Evolutionary conservation across 30 jellyfish, hydroid and myxozoan species (phyloP).

Genomic region (Cassiopea andromeda): DNA sequence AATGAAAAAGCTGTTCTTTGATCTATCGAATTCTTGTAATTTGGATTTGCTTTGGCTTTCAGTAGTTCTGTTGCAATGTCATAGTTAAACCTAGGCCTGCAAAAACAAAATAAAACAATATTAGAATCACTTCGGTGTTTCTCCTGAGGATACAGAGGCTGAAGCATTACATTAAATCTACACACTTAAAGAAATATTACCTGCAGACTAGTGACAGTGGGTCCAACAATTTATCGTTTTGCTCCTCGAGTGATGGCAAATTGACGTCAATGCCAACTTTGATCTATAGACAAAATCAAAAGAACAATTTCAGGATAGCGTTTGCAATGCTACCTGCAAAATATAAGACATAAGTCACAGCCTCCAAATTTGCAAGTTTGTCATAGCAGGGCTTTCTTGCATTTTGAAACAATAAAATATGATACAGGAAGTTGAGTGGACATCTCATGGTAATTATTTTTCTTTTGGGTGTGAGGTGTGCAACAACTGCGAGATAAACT

Average conservation of each 20-base stretch:
- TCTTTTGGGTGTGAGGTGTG: too few relatives aligned
- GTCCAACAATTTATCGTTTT: constrained; percentile 24
- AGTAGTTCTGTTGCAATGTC: constrained; percentile 21
- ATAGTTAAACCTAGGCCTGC: constrained; percentile 2
- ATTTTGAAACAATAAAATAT: too few relatives aligned
- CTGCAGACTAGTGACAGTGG: constrained; percentile 57
- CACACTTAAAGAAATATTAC: background rate
- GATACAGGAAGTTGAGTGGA: too few relatives aligned
- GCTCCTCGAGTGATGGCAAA: constrained; percentile 26
- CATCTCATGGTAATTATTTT: too few relatives aligned
- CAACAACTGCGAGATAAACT: too few relatives aligned
- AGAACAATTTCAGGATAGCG: background rate
- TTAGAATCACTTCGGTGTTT: too few relatives aligned
- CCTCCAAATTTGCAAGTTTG: too few relatives aligned
- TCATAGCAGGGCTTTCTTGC: too few relatives aligned
- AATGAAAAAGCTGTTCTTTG: constrained; percentile 44
- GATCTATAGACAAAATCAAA: constrained; percentile 9
- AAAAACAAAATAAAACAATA: too few relatives aligned
- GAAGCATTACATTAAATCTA: too few relatives aligned
- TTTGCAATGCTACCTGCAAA: background rate
- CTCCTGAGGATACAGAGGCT: too few relatives aligned
- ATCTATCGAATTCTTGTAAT: constrained; percentile 9
- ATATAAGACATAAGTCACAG: too few relatives aligned
- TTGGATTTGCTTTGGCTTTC: constrained; percentile 22
- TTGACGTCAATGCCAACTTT: constrained; percentile 42